phyloP scores from a whole-genome alignment of 2,888 invertebrate genomes.

The Onchidella celtica region DNA sequence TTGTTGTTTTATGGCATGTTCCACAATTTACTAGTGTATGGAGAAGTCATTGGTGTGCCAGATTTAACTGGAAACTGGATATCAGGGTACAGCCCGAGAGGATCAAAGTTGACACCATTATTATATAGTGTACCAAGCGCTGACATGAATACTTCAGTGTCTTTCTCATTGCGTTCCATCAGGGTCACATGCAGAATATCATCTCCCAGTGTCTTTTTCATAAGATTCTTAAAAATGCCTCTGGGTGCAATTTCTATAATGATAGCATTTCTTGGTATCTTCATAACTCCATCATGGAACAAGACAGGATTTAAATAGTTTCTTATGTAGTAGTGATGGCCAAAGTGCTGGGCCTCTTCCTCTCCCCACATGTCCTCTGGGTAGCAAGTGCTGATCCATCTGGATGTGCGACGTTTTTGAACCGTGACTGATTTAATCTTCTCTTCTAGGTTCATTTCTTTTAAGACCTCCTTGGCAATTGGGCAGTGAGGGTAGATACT shows the following conservation, averaged over 20 bases:
- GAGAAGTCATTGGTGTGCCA: background rate
- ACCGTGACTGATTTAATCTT: conserved; percentile 86
- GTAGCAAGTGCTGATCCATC: conserved; percentile 96
- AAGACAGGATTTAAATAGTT: conserved; percentile 95
- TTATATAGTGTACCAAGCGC: conserved; percentile 85
- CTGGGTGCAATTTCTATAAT: conserved; percentile 97
- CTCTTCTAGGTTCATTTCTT: background rate
- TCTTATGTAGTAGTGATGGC: conserved; percentile 96
- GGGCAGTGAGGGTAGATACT: conserved; percentile 9
- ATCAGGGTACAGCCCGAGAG: background rate
- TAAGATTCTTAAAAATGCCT: conserved; percentile 94
- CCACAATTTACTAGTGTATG: background rate
- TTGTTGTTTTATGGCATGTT: too few species aligned
- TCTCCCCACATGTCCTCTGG: conserved; percentile 91
- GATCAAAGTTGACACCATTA: background rate
- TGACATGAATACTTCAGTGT: conserved; percentile 87
- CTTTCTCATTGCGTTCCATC: conserved; percentile 90
- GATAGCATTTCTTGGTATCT: conserved; percentile 92
- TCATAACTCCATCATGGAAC: conserved; percentile 92
- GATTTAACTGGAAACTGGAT: background rate
- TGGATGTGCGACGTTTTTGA: conserved; percentile 88
- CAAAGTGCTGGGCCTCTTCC: conserved; percentile 89
- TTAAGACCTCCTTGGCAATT: background rate
- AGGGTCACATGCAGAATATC: conserved; percentile 90
- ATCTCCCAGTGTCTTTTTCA: conserved; percentile 89